A percentile compares a stretch with the other conserved stretches of the same genome.
Evolutionary conservation across 2,113 vertebrate species (phyloP).

Genomic region (Lepidothrix coronata): DNA sequence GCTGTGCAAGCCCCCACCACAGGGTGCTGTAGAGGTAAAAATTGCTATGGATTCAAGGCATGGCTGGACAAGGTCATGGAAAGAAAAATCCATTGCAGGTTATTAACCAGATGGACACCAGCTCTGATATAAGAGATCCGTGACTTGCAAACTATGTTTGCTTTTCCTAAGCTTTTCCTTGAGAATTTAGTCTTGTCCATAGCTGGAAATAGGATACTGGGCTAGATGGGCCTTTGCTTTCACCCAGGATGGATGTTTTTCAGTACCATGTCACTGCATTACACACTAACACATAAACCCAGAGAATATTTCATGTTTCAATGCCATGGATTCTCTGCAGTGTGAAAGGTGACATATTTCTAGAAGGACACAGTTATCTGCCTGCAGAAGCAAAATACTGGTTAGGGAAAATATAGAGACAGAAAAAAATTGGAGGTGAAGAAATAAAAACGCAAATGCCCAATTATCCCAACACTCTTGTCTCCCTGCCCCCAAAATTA

Average conservation of each 20-base stretch:
- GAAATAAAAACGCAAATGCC: neutral
- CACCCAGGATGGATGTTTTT: neutral
- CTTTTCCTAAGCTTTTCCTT: neutral
- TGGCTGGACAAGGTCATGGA: neutral
- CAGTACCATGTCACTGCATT: neutral
- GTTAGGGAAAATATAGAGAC: neutral
- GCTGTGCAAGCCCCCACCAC: neutral
- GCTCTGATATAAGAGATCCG: neutral
- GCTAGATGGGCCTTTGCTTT: neutral
- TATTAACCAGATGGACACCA: neutral
- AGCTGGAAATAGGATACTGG: neutral
- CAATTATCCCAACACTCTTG: neutral
- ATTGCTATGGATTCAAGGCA: neutral
- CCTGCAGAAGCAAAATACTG: neutral
- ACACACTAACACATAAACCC: neutral
- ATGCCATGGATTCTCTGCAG: neutral
- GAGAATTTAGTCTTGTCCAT: neutral
- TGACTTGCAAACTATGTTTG: neutral
- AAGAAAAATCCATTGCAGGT: neutral
- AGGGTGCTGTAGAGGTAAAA: no score
- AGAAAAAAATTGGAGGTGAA: neutral
- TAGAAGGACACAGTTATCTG: neutral
- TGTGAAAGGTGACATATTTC: neutral
- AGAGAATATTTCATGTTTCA: fast-evolving
- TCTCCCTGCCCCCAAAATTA: neutral